Evolutionary conservation across 2,797 vertebrate genomes (phyloP).

Genomic region (Rhynchonycteris naso): DNA sequence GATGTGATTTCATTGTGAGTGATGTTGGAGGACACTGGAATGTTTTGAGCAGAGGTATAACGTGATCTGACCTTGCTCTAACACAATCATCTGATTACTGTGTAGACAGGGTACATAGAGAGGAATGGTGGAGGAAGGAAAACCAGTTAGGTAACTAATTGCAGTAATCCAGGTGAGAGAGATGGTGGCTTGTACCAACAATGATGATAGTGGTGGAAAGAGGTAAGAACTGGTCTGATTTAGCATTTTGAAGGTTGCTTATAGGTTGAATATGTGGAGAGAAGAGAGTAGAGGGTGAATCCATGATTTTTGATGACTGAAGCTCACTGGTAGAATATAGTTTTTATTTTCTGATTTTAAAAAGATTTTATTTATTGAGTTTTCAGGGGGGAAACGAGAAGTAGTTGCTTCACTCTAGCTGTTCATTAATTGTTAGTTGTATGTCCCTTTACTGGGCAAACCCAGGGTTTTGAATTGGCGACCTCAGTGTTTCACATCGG

Average conservation of each 20-base stretch:
- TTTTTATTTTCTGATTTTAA: not conserved
- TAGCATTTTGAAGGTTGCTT: not conserved
- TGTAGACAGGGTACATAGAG: not conserved
- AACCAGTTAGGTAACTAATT: not conserved
- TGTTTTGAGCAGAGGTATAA: not conserved
- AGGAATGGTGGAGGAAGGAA: not conserved
- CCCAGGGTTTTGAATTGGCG: too few species aligned
- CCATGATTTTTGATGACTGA: not conserved
- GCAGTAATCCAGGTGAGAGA: not conserved
- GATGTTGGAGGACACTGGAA: not conserved
- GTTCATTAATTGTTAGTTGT: too few species aligned
- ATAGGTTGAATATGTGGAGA: not conserved
- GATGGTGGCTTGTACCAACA: not conserved
- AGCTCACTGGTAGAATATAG: not conserved
- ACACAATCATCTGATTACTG: not conserved
- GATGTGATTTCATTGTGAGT: not conserved
- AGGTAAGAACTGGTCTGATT: not conserved
- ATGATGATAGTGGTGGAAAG: not conserved
- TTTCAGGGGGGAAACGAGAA: too few species aligned
- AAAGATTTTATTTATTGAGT: too few species aligned
- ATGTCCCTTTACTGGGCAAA: too few species aligned
- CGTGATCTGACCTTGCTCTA: conserved; percentile 12
- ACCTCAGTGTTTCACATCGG: too few species aligned
- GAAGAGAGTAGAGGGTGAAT: not conserved
- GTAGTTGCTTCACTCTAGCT: too few species aligned